Evolutionary conservation across 2,797 vertebrate species (phyloP).

Genomic region (Anisognathus igniventris): DNA sequence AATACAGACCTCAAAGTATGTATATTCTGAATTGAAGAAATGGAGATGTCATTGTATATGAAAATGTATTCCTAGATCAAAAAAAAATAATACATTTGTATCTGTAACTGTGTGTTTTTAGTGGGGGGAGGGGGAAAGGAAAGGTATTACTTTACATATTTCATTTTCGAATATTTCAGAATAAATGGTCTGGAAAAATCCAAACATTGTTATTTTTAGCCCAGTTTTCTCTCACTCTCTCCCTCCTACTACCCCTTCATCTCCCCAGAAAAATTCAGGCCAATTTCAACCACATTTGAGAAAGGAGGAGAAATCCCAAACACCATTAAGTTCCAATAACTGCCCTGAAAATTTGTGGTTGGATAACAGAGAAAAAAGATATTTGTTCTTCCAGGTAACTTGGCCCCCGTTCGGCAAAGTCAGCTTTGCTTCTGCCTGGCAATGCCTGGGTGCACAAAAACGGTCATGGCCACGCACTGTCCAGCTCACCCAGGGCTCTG

Average conservation of each 20-base stretch:
- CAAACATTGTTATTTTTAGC: neutral
- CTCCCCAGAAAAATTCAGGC: neutral
- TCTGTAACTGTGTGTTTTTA: neutral
- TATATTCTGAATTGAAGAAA: neutral
- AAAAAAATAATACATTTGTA: neutral
- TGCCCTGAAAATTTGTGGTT: neutral
- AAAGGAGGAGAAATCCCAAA: neutral
- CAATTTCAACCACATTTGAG: constrained; percentile 24
- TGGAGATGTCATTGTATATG: neutral
- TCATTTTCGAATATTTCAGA: neutral
- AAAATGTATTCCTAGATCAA: neutral
- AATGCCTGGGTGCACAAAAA: rapidly evolving
- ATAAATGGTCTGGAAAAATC: constrained; percentile 15
- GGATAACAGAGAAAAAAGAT: neutral
- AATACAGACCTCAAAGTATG: neutral
- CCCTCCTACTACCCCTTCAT: neutral
- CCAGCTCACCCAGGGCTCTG: neutral
- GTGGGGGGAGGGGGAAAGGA: neutral
- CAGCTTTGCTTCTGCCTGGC: neutral
- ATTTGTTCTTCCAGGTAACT: constrained; percentile 47
- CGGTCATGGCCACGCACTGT: rapidly evolving
- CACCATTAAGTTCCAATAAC: neutral
- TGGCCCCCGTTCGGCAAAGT: neutral
- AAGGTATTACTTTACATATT: neutral
- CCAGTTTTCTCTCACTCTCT: neutral